Conservation (phyloP, 2,797 vertebrate genomes). For the Natrix natrix region DNA sequence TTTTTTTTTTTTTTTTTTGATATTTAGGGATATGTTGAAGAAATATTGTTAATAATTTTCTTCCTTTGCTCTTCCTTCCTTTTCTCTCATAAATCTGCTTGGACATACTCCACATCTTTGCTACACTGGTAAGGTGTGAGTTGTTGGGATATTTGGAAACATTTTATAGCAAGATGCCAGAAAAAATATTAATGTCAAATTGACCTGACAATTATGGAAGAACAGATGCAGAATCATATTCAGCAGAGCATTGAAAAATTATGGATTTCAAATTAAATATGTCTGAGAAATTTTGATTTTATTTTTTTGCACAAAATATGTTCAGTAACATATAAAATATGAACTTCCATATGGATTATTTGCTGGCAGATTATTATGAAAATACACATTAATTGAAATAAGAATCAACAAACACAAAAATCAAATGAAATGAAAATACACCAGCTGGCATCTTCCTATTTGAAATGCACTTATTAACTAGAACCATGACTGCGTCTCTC, state of each 20-base stretch:
- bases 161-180: too few relatives aligned
- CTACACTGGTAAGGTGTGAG: not conserved
- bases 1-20: not conserved
- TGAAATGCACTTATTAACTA: not conserved
- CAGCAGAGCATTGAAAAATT: not conserved
- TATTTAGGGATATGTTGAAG: not conserved
- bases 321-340: not conserved
- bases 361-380: not conserved
- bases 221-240: not conserved
- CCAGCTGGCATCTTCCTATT: not conserved
- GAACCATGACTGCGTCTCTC: not conserved
- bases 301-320: not conserved
- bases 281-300: not conserved
- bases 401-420: not conserved
- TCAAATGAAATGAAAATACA: not conserved
- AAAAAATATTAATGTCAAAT: not conserved
- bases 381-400: not conserved
- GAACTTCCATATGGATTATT: not conserved
- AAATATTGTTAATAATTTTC: not conserved
- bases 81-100: not conserved
- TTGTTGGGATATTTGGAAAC: not conserved
- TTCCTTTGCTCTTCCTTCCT: not conserved
- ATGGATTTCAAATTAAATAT: not conserved
- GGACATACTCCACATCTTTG: not conserved
- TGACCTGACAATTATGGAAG: not conserved